These are phyloP conservation scores for Papio anubis DNA, from an alignment of 2,113 vertebrate species.

Conservation along the genomic window DNA sequence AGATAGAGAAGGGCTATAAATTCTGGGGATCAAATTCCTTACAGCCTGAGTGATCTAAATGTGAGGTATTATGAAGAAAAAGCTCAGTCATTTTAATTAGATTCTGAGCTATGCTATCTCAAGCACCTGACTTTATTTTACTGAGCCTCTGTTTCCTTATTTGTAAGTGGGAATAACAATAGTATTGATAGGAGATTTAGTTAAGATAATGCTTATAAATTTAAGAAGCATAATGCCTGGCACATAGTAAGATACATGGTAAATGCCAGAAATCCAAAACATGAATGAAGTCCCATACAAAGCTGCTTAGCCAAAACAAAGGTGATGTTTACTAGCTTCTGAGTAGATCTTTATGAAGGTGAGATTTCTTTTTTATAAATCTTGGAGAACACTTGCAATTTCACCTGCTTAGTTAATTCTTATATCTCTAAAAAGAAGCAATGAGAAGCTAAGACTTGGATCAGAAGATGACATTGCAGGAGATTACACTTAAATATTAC, in stretches of 20 bases:
- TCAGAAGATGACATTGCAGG: neutral
- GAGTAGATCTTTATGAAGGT: neutral
- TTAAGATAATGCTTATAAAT: constrained; percentile 11
- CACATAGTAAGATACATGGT: neutral
- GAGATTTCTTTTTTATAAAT: neutral
- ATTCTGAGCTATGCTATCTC: neutral
- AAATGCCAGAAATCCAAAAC: neutral
- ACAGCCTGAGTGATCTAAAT: neutral
- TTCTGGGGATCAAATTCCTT: neutral
- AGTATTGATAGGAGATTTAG: neutral
- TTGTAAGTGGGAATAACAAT: neutral
- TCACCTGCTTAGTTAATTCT: constrained; percentile 11
- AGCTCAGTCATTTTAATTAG: neutral
- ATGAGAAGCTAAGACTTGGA: neutral
- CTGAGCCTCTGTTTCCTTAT: neutral
- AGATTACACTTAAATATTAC: neutral
- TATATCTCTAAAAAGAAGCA: neutral
- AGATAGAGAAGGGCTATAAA: neutral
- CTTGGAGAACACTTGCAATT: neutral
- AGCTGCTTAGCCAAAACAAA: neutral
- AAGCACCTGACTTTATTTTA: neutral
- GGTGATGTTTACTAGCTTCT: neutral
- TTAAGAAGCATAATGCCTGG: neutral
- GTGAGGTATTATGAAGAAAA: neutral
- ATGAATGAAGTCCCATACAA: neutral